phyloP scores from a whole-genome alignment of 2,888 invertebrate genomes.

The Mesorhabditis spiculigera region DNA sequence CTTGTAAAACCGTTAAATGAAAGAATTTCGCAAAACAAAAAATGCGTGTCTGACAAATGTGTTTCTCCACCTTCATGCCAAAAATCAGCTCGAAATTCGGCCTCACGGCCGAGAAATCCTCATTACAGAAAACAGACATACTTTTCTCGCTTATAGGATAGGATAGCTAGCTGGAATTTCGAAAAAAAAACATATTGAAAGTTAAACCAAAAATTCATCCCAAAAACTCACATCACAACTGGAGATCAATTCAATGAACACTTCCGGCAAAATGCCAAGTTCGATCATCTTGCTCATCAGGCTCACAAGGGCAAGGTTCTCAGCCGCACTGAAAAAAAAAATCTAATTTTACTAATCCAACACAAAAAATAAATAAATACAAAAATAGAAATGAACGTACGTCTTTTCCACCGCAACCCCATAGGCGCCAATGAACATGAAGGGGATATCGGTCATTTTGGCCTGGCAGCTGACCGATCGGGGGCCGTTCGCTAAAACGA shows the following conservation, averaged over 20 bases:
- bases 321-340: neutral
- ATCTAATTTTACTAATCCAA: neutral
- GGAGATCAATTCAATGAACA: neutral
- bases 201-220: too few relatives aligned
- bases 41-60: too few relatives aligned
- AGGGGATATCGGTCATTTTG: conserved; percentile 2
- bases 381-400: neutral
- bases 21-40: too few relatives aligned
- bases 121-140: too few relatives aligned
- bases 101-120: too few relatives aligned
- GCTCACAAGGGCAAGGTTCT: neutral
- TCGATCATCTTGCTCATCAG: neutral
- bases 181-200: too few relatives aligned
- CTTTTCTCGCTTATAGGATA: too few relatives aligned
- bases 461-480: neutral
- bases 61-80: too few relatives aligned
- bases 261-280: neutral
- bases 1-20: too few relatives aligned
- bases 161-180: too few relatives aligned
- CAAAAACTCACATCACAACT: neutral
- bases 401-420: neutral
- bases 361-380: too few relatives aligned
- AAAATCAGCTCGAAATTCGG: too few relatives aligned
- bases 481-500: neutral
- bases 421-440: neutral